A percentile compares a stretch with the other conserved stretches of the same genome.
Conservation (phyloP, 30 jellyfish, hydroid and myxozoan genomes). For the Aurelia coerulea region DNA sequence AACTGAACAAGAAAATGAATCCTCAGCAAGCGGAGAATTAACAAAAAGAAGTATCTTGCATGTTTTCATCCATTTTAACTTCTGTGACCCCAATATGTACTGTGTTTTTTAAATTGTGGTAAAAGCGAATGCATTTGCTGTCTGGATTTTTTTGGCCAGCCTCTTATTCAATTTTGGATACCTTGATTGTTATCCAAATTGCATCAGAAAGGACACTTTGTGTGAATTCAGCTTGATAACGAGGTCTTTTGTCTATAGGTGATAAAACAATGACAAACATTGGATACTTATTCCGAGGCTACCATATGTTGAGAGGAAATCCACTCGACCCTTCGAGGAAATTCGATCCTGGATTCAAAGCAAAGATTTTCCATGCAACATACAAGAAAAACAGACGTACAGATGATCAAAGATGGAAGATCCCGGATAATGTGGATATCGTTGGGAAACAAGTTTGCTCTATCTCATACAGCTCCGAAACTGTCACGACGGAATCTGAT, state of each 20-base stretch:
- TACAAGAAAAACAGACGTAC: conserved; percentile 32
- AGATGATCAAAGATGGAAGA: conserved; percentile 24
- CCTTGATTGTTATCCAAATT: too few species aligned
- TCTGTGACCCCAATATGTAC: too few species aligned
- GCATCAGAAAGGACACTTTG: too few species aligned
- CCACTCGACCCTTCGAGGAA: conserved; percentile 43
- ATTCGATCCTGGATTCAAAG: conserved; percentile 56
- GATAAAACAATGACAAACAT: conserved; percentile 36
- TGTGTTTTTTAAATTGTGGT: too few species aligned
- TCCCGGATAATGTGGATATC: conserved; percentile 35
- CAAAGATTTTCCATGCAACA: conserved; percentile 41
- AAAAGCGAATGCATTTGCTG: too few species aligned
- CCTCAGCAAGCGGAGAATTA: too few species aligned
- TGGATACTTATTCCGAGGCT: conserved; percentile 37
- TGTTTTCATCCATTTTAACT: too few species aligned
- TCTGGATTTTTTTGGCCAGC: too few species aligned
- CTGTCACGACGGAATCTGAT: conserved; percentile 42
- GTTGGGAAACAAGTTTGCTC: conserved; percentile 23
- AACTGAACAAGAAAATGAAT: too few species aligned
- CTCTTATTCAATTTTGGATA: too few species aligned
- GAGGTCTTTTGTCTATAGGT: neutral
- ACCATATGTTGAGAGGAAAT: conserved; percentile 40
- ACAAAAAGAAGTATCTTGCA: too few species aligned
- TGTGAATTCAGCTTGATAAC: too few species aligned
- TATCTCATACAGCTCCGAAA: conserved; percentile 12